phyloP scores from a whole-genome alignment of 2,797 vertebrate genomes.

The Nothura maculosa region DNA sequence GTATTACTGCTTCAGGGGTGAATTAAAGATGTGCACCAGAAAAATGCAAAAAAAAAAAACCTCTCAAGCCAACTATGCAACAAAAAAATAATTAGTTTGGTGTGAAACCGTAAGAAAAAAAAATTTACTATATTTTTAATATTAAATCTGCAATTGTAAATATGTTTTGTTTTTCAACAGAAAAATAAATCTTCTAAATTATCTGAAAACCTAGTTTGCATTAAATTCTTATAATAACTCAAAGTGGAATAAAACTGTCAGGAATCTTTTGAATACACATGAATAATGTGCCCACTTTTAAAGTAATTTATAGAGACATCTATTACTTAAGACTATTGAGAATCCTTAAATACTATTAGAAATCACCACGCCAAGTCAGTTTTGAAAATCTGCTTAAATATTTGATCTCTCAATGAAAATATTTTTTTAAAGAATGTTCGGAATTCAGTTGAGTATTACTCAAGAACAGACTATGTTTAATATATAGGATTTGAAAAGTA shows the following conservation, averaged over 20 bases:
- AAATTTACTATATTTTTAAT: neutral
- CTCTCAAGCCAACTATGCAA: neutral
- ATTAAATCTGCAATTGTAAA: neutral
- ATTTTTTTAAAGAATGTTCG: constrained; percentile 61
- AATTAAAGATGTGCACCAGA: neutral
- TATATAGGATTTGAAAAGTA: constrained; percentile 56
- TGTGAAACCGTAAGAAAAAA: neutral
- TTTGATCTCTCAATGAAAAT: constrained; percentile 50
- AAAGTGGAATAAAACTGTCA: neutral
- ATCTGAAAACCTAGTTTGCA: neutral
- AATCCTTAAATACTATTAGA: constrained; percentile 25
- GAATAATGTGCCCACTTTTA: neutral
- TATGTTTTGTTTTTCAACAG: neutral
- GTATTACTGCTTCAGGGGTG: neutral
- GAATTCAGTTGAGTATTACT: constrained; percentile 53
- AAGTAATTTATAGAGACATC: neutral
- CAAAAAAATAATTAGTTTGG: neutral
- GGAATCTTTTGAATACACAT: neutral
- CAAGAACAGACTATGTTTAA: constrained; percentile 49
- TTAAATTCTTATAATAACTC: neutral
- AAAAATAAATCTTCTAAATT: neutral
- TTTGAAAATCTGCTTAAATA: constrained; percentile 59
- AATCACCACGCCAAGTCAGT: constrained; percentile 32
- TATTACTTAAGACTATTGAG: constrained; percentile 3
- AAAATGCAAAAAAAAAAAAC: neutral